Conservation (phyloP, 35 echinoderm and acorn worm species). For the Patiria miniata region DNA sequence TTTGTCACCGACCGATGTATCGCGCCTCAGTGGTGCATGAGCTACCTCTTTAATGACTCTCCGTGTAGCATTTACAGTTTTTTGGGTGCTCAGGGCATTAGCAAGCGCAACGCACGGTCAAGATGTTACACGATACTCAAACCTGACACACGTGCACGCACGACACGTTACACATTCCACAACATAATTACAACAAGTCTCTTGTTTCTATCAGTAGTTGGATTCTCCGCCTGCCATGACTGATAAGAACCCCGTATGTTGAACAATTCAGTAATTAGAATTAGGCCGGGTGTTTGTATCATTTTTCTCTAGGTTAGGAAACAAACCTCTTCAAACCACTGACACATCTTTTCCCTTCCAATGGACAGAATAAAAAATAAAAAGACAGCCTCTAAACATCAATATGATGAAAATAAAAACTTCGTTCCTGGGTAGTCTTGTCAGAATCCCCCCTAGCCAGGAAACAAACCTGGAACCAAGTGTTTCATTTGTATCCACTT, state of each 20-base stretch:
- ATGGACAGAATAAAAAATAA: background rate
- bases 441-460: background rate
- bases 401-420: background rate
- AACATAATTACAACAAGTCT: conserved; percentile 30
- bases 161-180: conserved; percentile 2
- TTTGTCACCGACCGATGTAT: background rate
- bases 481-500: conserved; percentile 26
- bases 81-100: conserved; percentile 7
- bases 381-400: conserved; percentile 1
- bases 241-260: background rate
- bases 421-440: background rate
- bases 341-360: background rate
- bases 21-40: background rate
- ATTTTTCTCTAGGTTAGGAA: background rate
- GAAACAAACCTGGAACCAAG: conserved; percentile 1
- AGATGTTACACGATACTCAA: conserved; percentile 4
- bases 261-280: background rate
- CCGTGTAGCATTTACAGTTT: background rate
- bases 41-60: conserved; percentile 16
- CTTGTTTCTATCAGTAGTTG: background rate
- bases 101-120: background rate
- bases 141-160: background rate
- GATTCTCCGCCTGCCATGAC: background rate
- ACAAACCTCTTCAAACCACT: conserved; percentile 9
- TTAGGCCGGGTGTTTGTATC: conserved; percentile 2